Percentiles rank a stretch among this genome's conserved stretches.
Evolutionary conservation across 2,113 vertebrate species (phyloP).

Genomic region (Syngnathoides biaculeatus): DNA sequence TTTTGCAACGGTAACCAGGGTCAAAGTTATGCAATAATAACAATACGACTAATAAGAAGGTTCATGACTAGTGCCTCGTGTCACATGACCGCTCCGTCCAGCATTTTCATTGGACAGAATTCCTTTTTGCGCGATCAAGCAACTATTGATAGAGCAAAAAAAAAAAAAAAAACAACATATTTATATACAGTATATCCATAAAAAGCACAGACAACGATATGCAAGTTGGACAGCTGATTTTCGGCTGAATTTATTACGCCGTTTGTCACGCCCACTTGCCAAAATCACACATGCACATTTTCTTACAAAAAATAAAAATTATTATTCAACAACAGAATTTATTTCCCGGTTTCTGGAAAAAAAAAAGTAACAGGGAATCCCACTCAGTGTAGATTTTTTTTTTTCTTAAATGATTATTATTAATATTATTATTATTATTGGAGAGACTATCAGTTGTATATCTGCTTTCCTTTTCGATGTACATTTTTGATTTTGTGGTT

Average conservation of each 20-base stretch:
- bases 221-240: conserved; percentile 65
- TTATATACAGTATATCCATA: too few relatives aligned
- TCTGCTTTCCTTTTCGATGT: conserved; percentile 77
- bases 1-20: conserved; percentile 81
- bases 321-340: neutral
- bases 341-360: neutral
- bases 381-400: conserved; percentile 44
- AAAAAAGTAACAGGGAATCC: conserved; percentile 29
- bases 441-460: conserved; percentile 59
- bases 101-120: neutral
- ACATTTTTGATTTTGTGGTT: conserved; percentile 83
- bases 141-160: neutral
- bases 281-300: conserved; percentile 41
- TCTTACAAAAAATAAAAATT: conserved; percentile 36
- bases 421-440: conserved; percentile 51
- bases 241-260: neutral
- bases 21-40: conserved; percentile 83
- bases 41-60: neutral
- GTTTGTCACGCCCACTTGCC: neutral
- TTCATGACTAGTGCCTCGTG: conserved; percentile 76
- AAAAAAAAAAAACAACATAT: conserved; percentile 12
- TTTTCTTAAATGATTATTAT: too few relatives aligned
- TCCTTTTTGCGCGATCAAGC: neutral
- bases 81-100: conserved; percentile 54
- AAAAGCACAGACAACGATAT: conserved; percentile 62